phyloP scores from a whole-genome alignment of 2,113 vertebrate genomes.

The Rhinolophus ferrumequinum region DNA sequence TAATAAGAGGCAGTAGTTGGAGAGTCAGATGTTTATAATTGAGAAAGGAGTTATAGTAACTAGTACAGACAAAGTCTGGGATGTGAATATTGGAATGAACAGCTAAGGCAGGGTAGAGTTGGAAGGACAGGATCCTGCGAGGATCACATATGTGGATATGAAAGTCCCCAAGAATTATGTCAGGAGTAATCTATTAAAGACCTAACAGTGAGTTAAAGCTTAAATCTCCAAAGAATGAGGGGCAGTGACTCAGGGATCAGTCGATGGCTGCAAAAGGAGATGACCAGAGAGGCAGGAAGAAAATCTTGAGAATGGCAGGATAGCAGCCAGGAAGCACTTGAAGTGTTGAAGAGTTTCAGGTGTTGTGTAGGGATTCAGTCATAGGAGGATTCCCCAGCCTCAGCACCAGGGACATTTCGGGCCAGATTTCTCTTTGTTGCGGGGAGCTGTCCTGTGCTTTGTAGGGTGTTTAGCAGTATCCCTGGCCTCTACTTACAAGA shows the following conservation, averaged over 20 bases:
- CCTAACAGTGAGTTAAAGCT: neutral
- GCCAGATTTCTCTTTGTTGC: neutral
- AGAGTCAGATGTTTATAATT: neutral
- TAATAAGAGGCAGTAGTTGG: neutral
- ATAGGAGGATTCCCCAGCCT: neutral
- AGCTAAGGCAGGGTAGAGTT: neutral
- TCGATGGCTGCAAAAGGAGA: neutral
- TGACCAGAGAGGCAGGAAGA: neutral
- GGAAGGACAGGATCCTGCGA: neutral
- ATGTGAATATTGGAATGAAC: neutral
- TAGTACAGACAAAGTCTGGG: neutral
- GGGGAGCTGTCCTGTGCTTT: neutral
- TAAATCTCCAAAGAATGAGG: neutral
- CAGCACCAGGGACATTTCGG: neutral
- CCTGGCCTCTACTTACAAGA: neutral
- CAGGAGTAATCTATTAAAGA: neutral
- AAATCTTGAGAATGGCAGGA: neutral
- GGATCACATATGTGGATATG: neutral
- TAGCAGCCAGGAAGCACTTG: neutral
- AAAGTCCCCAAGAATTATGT: neutral
- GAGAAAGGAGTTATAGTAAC: neutral
- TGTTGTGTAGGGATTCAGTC: neutral
- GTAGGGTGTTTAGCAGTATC: neutral
- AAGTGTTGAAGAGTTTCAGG: neutral
- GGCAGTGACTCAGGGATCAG: neutral